Evolutionary conservation across 2,888 invertebrate species (phyloP), one percentile per base, ranked within the genome.

Genomic region (Pteria penguin): DNA sequence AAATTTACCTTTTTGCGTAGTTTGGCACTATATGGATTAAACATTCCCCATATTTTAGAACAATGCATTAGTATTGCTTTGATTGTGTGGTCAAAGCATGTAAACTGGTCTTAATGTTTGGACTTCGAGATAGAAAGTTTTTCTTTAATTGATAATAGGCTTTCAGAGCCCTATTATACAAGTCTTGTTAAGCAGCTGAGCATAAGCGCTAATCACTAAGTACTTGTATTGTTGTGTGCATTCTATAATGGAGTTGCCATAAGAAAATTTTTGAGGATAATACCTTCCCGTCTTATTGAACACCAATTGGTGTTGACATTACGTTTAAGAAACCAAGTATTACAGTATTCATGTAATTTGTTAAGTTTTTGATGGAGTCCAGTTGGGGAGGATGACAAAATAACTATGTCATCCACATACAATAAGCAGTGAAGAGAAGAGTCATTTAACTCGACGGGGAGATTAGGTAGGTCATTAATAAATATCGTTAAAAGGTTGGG

Each of bases 341-440:
- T 36, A 63, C 36, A 63, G 11, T 32, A 36, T 18, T 18, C 33
- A 22, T 24, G 5, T 22, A 63, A 33, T 32, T 24, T 32, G 11
- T 36, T 24, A 63, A 32, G 33, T 22, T 63, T n/a, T 63, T 63
- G 63, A 33, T 63, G 63, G 26, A 63, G 63, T 33, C 33, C 63
- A n/a, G 14, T 22, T 33, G 5, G 2, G n/a, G 63, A 63, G n/a
- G 31, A 18, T 18, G 63, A 63, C n/a, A 63, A 63, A 22, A 63
- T 26, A 24, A 33, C 63, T 22, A 33, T 14, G 22, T 63, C 24
- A 63, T 63, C 26, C 36, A 36, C 63, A 36, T 63, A 63, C 63
- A 33, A 22, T 33, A 36, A 22, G 22, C 36, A 63, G 2, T 62
- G 32, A 22, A 62, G 18, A 18, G 14, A 22, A 14, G 31, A 32